These are phyloP conservation scores for Amblyteles armatorius DNA, from an alignment of 2,888 invertebrate species.

Conservation along the genomic window DNA sequence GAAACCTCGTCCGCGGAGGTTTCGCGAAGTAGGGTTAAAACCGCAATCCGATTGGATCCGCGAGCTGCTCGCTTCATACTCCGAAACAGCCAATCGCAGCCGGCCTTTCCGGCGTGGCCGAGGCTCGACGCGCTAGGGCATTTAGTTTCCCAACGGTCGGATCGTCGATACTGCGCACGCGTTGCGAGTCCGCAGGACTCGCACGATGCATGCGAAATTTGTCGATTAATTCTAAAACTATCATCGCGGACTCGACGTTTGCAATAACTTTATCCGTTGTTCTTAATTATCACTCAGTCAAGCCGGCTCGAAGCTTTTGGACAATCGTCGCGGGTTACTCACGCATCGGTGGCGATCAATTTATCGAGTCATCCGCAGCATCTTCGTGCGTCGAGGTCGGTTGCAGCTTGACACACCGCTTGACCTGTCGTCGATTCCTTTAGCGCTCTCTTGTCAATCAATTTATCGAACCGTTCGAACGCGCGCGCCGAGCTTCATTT, in stretches of 20 bases:
- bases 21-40: background rate
- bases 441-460: constrained; percentile 23
- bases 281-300: too few species aligned
- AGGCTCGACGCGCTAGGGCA: background rate
- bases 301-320: too few species aligned
- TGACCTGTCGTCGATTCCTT: constrained; percentile 27
- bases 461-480: constrained; percentile 3
- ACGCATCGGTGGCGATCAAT: constrained; percentile 72
- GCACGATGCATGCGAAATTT: background rate
- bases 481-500: background rate
- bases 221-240: background rate
- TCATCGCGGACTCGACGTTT: background rate
- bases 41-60: background rate
- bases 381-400: constrained; percentile 57
- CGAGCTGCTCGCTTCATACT: background rate
- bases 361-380: constrained; percentile 71
- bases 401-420: constrained; percentile 18
- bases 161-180: background rate
- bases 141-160: background rate
- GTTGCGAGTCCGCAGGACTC: background rate
- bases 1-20: background rate
- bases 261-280: too few species aligned
- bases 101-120: background rate
- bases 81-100: background rate
- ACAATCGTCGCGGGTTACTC: constrained; percentile 52